Percentiles rank a stretch among this genome's conserved stretches.
phyloP scores from a whole-genome alignment of 2,888 invertebrate genomes.

The Drosophila eohydei region DNA sequence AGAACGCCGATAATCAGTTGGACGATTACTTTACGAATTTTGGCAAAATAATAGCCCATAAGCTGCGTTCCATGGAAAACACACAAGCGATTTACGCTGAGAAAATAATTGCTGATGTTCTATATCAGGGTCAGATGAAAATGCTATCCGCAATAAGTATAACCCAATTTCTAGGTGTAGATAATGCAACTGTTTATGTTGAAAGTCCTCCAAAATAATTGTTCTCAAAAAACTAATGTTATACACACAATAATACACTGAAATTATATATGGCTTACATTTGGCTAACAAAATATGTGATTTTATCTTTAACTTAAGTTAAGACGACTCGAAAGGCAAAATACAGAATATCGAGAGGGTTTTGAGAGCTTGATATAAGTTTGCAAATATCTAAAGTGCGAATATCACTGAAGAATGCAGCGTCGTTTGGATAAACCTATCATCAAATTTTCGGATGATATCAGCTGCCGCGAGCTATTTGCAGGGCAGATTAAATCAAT shows the following conservation, averaged over 20 bases:
- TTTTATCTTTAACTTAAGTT: slow-evolving; percentile 3
- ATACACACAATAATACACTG: slow-evolving; percentile 29
- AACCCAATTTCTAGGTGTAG: slow-evolving; percentile 71
- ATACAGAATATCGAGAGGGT: no score
- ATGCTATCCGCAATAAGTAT: slow-evolving; percentile 75
- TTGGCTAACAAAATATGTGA: slow-evolving; percentile 18
- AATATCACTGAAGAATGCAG: no score
- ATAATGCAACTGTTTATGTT: slow-evolving; percentile 68
- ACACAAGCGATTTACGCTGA: slow-evolving; percentile 83
- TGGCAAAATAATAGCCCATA: slow-evolving; percentile 84
- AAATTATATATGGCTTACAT: slow-evolving; percentile 41
- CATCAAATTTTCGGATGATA: no score
- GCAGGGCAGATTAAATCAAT: no score
- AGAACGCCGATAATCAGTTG: slow-evolving; percentile 75
- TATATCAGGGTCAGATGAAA: slow-evolving; percentile 85
- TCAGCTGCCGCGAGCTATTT: no score
- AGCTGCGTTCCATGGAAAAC: slow-evolving; percentile 83
- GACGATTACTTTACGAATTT: slow-evolving; percentile 83
- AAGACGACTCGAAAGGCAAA: not conserved
- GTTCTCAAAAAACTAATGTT: slow-evolving; percentile 30
- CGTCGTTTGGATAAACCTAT: no score
- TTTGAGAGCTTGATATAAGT: no score
- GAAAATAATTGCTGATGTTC: slow-evolving; percentile 83
- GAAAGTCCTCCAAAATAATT: slow-evolving; percentile 72
- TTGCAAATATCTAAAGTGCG: no score